Evolutionary conservation across 2,797 vertebrate genomes (phyloP), one percentile per base, ranked within the genome.

Genomic region (Pantherophis alleghaniensis): DNA sequence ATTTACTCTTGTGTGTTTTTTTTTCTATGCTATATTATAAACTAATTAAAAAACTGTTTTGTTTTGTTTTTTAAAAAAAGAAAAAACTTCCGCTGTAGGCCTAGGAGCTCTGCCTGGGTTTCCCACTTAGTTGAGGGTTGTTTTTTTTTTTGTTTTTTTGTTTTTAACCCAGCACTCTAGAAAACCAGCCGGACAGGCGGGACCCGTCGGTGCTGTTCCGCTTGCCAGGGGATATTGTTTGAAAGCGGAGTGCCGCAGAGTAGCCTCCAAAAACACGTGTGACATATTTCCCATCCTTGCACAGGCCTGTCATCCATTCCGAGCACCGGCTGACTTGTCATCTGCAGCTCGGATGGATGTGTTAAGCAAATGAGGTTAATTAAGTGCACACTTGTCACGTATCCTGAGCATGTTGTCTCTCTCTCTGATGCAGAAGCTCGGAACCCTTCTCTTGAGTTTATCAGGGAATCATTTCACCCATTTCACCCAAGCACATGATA

Each of bases 331-430:
- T 86, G 90, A 37, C 66, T 56, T 11, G 12, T 18, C 14, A 86
- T 83, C 32, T 42, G n/a, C 59, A 20, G 42, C 59, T 86, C 57
- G 60, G 42, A 51, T 57, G 37, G 37, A 57, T 22, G 90, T 7
- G 32, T 66, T 56, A 57, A 90, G 60, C 79, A 66, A 57, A 87
- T 87, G 79, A 87, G 51, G 53, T 69, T 87, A 90, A 93, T 90
- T 87, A 59, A 87, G 79, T 90, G 79, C 79, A 66, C 26, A 9
- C 56, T 90, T 90, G 51, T 90, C 88, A 63, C 22, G 59, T 22
- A 63, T 7, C n/a, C 69, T 1, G 5, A 86, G 92, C 61, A 24
- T n/a, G n/a, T 47, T 86, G n/a, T 32, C n/a, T 32, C 16, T n/a
- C 11, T 32, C n/a, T 18, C 16, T 47, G 51, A 90, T 56, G 51